A percentile compares a stretch with the other conserved stretches of the same genome.
phyloP scores from a whole-genome alignment of 2,888 invertebrate species.

The Coelopa pilipes region DNA sequence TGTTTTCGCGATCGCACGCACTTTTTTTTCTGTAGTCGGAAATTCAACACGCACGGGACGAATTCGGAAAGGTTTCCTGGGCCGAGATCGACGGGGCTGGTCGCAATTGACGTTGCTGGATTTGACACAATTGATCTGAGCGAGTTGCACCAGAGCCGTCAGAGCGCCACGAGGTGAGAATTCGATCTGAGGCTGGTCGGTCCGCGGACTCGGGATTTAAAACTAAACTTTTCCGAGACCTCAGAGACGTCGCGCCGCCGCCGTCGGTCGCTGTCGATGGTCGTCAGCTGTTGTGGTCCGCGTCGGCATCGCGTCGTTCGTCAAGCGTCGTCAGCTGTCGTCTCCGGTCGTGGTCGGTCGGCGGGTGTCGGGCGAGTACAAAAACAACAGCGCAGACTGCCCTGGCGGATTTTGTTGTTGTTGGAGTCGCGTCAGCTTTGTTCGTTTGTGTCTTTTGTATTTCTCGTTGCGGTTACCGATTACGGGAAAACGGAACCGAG shows the following conservation, averaged over 20 bases:
- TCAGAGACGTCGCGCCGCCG: not conserved
- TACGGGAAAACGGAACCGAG: too few species aligned
- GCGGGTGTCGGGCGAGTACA: not conserved
- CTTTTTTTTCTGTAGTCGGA: too few species aligned
- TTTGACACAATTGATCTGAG: too few species aligned
- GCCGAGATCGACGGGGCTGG: too few species aligned
- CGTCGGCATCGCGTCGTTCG: too few species aligned
- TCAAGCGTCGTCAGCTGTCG: not conserved
- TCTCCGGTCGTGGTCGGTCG: not conserved
- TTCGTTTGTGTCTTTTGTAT: too few species aligned
- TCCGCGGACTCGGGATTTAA: slow-evolving; percentile 50
- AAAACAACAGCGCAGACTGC: too few species aligned
- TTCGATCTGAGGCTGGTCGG: slow-evolving; percentile 49
- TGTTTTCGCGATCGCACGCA: not conserved
- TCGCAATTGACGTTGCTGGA: too few species aligned
- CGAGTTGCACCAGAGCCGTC: slow-evolving; percentile 31
- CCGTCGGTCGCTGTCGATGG: not conserved
- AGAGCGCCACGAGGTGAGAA: slow-evolving; percentile 46
- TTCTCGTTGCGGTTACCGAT: too few species aligned
- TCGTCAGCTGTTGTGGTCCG: not conserved
- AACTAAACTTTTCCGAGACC: slow-evolving; percentile 37
- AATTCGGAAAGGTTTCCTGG: too few species aligned
- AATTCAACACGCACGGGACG: not conserved
- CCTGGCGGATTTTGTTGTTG: too few species aligned
- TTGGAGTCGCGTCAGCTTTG: too few species aligned